Evolutionary conservation across 2,113 vertebrate species (phyloP).

Genomic region (Silurus asotus): DNA sequence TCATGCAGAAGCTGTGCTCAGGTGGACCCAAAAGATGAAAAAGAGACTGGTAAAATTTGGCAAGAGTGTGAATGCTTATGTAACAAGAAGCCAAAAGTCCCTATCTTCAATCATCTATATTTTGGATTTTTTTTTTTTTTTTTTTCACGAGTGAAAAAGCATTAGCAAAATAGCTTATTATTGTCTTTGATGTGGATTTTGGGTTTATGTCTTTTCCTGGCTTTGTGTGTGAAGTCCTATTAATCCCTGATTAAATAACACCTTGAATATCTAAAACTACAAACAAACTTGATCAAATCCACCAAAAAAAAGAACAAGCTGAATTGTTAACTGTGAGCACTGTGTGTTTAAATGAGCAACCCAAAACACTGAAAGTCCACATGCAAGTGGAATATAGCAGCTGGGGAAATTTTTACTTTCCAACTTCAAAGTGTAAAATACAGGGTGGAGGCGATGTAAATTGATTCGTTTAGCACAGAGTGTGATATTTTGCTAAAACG

Average conservation of each 20-base stretch:
- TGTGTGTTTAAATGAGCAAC: neutral
- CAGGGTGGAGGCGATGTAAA: neutral
- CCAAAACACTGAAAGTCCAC: neutral
- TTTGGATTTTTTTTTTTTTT: conserved; percentile 9
- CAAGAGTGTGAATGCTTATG: neutral
- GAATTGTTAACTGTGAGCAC: neutral
- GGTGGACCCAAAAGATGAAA: conserved; percentile 4
- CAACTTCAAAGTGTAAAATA: neutral
- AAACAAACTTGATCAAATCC: neutral
- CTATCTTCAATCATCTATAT: neutral
- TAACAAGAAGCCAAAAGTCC: neutral
- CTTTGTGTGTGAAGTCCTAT: neutral
- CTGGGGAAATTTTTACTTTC: neutral
- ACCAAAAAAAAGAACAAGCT: neutral
- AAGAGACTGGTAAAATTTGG: neutral
- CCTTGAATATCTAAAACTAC: neutral
- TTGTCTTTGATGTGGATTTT: neutral
- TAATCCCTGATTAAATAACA: neutral
- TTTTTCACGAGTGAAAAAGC: neutral
- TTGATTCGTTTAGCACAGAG: neutral
- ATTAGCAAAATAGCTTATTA: neutral
- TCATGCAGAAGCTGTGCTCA: neutral
- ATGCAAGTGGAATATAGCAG: conserved; percentile 9
- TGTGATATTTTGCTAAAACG: neutral
- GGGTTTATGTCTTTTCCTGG: neutral